Conservation (phyloP, 1,140 invertebrate species). For the Eupeodes corollae region DNA sequence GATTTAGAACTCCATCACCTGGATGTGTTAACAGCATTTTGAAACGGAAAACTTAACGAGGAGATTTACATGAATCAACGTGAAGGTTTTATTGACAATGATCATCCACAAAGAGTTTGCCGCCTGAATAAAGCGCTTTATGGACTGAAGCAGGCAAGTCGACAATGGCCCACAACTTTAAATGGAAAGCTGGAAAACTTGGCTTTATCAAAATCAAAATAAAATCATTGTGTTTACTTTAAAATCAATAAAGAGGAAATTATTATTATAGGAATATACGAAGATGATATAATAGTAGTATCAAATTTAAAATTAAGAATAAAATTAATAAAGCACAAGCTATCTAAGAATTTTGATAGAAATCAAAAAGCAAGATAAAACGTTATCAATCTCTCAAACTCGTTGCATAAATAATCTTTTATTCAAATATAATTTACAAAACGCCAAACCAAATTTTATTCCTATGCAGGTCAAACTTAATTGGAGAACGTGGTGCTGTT, state of each 20-base stretch:
- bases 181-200: slow-evolving; percentile 15
- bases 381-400: slow-evolving; percentile 25
- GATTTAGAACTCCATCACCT: slow-evolving; percentile 24
- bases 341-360: slow-evolving; percentile 14
- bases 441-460: slow-evolving; percentile 14
- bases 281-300: slow-evolving; percentile 20
- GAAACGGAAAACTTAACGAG: slow-evolving; percentile 28
- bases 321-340: background rate
- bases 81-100: slow-evolving; percentile 1
- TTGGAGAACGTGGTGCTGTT: slow-evolving; percentile 1
- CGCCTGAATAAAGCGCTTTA: slow-evolving; percentile 30
- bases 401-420: slow-evolving; percentile 29
- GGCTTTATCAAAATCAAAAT: slow-evolving; percentile 14
- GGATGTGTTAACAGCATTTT: slow-evolving; percentile 28
- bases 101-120: slow-evolving; percentile 15
- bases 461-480: slow-evolving; percentile 14
- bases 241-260: background rate
- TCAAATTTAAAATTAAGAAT: slow-evolving; percentile 6
- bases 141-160: slow-evolving; percentile 33
- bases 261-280: slow-evolving; percentile 9
- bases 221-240: slow-evolving; percentile 29
- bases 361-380: slow-evolving; percentile 13
- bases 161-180: slow-evolving; percentile 22
- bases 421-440: slow-evolving; percentile 10
- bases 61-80: slow-evolving; percentile 37